These are phyloP conservation scores for Chrysochloris asiatica DNA, from an alignment of 2,113 vertebrate genomes.

Conservation along the genomic window DNA sequence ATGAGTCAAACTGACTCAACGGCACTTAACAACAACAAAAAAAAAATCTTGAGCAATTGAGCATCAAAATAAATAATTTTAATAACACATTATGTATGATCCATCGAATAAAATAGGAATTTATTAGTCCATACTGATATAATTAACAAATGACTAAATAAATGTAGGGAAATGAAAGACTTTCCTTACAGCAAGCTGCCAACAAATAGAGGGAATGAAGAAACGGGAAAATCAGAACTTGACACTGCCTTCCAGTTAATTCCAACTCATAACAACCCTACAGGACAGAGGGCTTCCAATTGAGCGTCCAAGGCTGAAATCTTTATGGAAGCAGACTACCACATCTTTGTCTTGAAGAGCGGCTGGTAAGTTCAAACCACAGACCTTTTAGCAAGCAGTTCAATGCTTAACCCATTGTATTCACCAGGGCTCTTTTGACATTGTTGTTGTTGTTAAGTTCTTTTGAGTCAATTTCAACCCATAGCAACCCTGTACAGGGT, in stretches of 20 bases:
- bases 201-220: constrained; percentile 11
- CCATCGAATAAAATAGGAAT: too few relatives aligned
- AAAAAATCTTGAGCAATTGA: too few relatives aligned
- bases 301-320: background rate
- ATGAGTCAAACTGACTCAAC: too few relatives aligned
- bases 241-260: background rate
- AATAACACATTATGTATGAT: too few relatives aligned
- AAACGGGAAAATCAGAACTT: background rate
- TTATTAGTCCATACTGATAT: too few relatives aligned
- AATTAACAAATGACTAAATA: too few relatives aligned
- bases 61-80: too few relatives aligned
- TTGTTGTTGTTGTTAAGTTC: background rate
- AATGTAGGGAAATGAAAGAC: too few relatives aligned
- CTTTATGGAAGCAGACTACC: background rate
- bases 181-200: background rate
- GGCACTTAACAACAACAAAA: too few relatives aligned
- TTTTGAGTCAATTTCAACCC: background rate
- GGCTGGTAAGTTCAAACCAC: background rate
- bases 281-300: too few relatives aligned
- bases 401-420: too few relatives aligned
- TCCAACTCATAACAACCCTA: background rate
- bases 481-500: background rate
- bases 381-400: background rate
- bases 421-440: background rate
- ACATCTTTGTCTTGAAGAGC: background rate